These are phyloP conservation scores for Spisula solida DNA, from an alignment of 2,888 invertebrate genomes.

Conservation along the genomic window DNA sequence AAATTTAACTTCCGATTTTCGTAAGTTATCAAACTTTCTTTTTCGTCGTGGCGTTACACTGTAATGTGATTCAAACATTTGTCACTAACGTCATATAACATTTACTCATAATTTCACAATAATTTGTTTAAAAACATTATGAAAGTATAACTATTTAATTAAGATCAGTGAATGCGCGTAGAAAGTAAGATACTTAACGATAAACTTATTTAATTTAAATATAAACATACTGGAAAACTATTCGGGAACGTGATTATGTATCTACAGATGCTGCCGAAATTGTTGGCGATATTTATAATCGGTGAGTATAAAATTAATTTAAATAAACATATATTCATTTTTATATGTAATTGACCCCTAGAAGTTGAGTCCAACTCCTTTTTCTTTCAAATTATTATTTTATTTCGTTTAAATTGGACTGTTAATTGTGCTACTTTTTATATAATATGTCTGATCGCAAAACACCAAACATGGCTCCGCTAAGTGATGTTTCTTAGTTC, in stretches of 20 bases:
- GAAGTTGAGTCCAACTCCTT: too few species aligned
- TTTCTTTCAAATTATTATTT: too few species aligned
- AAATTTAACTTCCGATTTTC: slow-evolving; percentile 8
- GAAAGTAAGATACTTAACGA: neutral
- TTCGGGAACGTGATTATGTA: neutral
- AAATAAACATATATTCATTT: too few species aligned
- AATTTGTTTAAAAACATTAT: neutral
- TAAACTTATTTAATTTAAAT: neutral
- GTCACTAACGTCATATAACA: neutral
- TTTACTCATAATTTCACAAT: neutral
- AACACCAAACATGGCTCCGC: too few species aligned
- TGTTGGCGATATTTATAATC: neutral
- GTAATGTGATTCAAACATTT: neutral
- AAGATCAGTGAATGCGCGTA: neutral
- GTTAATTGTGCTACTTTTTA: too few species aligned
- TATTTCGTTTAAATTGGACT: too few species aligned
- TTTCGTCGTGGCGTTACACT: neutral
- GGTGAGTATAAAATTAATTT: neutral
- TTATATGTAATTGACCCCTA: too few species aligned
- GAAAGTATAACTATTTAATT: neutral
- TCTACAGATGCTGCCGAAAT: neutral
- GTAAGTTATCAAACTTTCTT: neutral
- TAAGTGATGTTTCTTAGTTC: too few species aligned
- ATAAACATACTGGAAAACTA: neutral
- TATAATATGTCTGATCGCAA: too few species aligned